Conservation (phyloP, 2,113 vertebrate genomes). For the Australoheros scitulus region DNA sequence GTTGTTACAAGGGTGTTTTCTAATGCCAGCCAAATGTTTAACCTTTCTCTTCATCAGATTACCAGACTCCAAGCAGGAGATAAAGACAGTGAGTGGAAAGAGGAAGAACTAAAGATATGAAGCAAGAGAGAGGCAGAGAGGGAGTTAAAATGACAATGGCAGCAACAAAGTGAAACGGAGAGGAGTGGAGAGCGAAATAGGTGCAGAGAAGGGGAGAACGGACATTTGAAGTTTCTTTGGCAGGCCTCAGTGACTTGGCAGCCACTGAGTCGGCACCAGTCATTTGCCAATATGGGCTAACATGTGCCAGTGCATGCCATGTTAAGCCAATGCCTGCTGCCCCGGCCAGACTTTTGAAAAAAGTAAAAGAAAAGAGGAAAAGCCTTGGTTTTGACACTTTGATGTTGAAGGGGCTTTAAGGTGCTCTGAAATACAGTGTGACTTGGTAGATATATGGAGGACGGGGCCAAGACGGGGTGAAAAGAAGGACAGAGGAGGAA, state of each 20-base stretch:
- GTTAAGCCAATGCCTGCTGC: conserved; percentile 48
- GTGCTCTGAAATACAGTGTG: conserved; percentile 47
- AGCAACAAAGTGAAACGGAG: neutral
- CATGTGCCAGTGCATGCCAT: conserved; percentile 49
- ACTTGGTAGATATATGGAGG: conserved; percentile 40
- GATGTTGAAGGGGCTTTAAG: conserved; percentile 57
- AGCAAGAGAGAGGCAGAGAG: neutral
- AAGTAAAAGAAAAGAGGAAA: neutral
- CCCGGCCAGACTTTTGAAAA: conserved; percentile 31
- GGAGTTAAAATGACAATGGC: conserved; percentile 9
- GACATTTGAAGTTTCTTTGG: conserved; percentile 73
- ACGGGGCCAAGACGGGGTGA: neutral
- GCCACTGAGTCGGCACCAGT: conserved; percentile 19
- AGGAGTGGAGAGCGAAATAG: neutral
- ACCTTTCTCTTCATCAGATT: conserved; percentile 67
- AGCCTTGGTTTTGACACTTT: conserved; percentile 48
- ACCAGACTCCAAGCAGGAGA: conserved; percentile 32
- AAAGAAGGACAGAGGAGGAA: conserved; percentile 10
- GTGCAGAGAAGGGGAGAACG: conserved; percentile 45
- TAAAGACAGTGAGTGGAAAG: conserved; percentile 21
- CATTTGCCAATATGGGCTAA: conserved; percentile 52
- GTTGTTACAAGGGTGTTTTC: conserved; percentile 46
- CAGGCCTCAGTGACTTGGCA: conserved; percentile 71
- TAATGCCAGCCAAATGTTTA: conserved; percentile 59
- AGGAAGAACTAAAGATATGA: conserved; percentile 6